Conservation (phyloP, 2,888 invertebrate species). For the Synergus laeviventris region DNA sequence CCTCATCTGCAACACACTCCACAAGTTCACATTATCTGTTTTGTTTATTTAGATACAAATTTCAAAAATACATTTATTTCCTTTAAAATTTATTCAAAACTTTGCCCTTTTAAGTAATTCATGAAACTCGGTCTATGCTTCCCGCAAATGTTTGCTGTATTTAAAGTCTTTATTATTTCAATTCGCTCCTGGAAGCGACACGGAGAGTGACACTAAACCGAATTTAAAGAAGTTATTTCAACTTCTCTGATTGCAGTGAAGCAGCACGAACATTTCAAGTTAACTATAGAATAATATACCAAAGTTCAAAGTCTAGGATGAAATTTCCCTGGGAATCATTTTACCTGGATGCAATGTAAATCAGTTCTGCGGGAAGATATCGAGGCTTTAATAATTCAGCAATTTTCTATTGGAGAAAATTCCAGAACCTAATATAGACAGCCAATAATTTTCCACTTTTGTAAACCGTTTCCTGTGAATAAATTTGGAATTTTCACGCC, state of each 20-base stretch:
- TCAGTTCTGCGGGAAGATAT: constrained; percentile 28
- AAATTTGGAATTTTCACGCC: constrained; percentile 29
- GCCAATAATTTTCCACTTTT: constrained; percentile 32
- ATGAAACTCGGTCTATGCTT: background rate
- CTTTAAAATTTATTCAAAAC: constrained; percentile 41
- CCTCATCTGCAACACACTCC: constrained; percentile 61
- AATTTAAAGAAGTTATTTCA: background rate
- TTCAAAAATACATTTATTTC: constrained; percentile 1
- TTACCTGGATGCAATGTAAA: constrained; percentile 24
- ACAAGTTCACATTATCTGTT: constrained; percentile 46
- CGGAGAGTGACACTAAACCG: background rate
- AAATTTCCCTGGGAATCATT: constrained; percentile 1
- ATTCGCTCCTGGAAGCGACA: background rate
- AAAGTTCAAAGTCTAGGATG: background rate
- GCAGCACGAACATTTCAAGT: background rate
- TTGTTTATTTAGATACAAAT: constrained; percentile 41
- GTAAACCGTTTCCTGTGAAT: constrained; percentile 31
- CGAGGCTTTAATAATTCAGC: constrained; percentile 34
- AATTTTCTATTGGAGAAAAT: constrained; percentile 31
- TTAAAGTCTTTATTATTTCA: background rate
- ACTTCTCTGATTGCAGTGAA: constrained; percentile 18
- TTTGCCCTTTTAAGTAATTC: background rate
- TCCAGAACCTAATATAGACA: constrained; percentile 22
- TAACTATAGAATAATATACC: constrained; percentile 19
- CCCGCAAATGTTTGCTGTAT: background rate